Base-by-base conservation (phyloP, 2,113 vertebrate genomes). In the Pachypanchax playfairii region DNA sequence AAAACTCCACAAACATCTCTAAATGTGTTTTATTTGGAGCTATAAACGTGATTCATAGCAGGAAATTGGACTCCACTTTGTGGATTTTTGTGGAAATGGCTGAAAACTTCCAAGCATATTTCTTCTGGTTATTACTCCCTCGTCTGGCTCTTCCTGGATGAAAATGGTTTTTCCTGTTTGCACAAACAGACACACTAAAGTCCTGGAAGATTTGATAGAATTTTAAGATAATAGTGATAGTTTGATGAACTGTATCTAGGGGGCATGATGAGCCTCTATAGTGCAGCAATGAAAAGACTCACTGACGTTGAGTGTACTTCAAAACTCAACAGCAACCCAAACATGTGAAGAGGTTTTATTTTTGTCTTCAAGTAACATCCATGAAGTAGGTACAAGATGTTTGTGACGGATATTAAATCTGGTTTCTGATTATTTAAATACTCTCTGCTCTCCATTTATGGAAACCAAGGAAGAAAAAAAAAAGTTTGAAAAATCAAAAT, bases 71-170 rank as follows among this genome's bases (percentile, higher is more conserved):
- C 42, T 36, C 18, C 13, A 49, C 25, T 54, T 22, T 41, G 15
- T 11, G 17, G 13, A 15, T 29, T n/a, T 56, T 50, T 20, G 25
- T 26, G 2, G 50, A 35, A 63, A 49, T 33, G 28, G 8, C 25
- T n/a, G n/a, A n/a, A 29, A 18, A 17, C 24, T 8, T 22, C 20
- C 0, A n/a, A 51, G 28, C n/a, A 43, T 11, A 2, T 28, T 43
- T 35, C 38, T 24, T 17, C 44, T 36, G n/a, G 36, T 49, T 41
- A 49, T 55, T 41, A 49, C 49, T 43, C 21, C 57, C 21, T 28
- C 22, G 22, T 35, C n/a, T 56, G 52, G 28, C 36, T 44, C 17
- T 64, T 72, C 22, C n/a, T 26, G n/a, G 21, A 18, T 25, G 18
- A 36, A 21, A 43, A 47, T 41, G 44, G 52, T 47, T 41, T 36